These are phyloP conservation scores for Caenorhabditis macrosperma DNA, from an alignment of 2,888 invertebrate species.

Conservation along the genomic window DNA sequence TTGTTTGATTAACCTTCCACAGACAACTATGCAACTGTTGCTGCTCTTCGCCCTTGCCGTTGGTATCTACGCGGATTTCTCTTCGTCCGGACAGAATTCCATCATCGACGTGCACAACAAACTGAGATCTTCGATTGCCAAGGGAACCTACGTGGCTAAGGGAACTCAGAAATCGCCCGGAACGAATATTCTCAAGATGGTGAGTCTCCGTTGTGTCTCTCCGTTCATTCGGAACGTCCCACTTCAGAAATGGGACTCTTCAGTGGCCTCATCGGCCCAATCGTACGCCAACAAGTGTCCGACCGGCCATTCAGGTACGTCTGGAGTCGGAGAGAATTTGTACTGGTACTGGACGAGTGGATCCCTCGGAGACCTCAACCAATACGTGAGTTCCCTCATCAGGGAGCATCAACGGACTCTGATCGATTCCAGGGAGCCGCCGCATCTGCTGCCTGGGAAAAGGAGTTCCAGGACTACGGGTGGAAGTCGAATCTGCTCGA, in stretches of 20 bases:
- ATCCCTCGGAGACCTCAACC: conserved; percentile 34
- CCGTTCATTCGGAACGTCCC: background rate
- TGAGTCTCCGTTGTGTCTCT: too few relatives aligned
- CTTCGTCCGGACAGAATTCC: background rate
- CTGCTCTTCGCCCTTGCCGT: too few relatives aligned
- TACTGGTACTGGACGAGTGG: conserved; percentile 29
- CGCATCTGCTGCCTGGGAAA: conserved; percentile 15
- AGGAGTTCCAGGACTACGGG: conserved; percentile 45
- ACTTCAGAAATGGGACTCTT: conserved; percentile 41
- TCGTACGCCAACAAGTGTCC: conserved; percentile 40
- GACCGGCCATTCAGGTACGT: conserved; percentile 27
- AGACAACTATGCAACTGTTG: background rate
- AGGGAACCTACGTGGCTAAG: conserved; percentile 31
- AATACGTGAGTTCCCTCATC: background rate
- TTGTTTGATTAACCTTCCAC: background rate
- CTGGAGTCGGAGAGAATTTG: conserved; percentile 47
- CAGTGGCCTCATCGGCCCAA: conserved; percentile 32
- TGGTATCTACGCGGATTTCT: conserved; percentile 1
- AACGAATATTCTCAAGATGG: conserved; percentile 30
- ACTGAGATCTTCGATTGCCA: conserved; percentile 22
- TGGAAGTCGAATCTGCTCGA: conserved; percentile 43
- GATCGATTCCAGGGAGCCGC: conserved; percentile 8
- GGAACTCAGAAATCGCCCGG: conserved; percentile 25
- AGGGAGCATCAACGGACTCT: background rate
- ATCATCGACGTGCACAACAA: conserved; percentile 35